Conservation (phyloP, 1,140 invertebrate species). For the Mylabris phalerata region DNA sequence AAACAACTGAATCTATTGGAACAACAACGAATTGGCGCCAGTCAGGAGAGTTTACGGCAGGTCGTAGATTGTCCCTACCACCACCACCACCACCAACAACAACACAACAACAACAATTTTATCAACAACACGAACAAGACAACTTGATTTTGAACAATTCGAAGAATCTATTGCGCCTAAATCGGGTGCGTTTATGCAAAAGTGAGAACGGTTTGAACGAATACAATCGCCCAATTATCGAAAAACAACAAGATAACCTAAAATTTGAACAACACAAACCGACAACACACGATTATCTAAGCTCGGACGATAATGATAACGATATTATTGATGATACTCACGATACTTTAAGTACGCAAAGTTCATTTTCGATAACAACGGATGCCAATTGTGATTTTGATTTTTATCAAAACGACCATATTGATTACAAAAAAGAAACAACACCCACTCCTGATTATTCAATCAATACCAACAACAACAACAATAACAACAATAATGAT, state of each 20-base stretch:
- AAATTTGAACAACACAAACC: not conserved
- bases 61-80: not conserved
- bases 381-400: constrained; percentile 62
- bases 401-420: constrained; percentile 45
- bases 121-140: not conserved
- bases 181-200: constrained; percentile 32
- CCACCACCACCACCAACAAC: not conserved
- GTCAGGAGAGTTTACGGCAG: constrained; percentile 21
- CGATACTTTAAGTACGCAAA: constrained; percentile 49
- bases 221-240: not conserved
- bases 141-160: constrained; percentile 16
- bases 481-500: not conserved
- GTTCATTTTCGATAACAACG: constrained; percentile 55
- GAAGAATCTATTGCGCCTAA: constrained; percentile 24
- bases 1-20: constrained; percentile 29
- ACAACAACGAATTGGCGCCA: constrained; percentile 20
- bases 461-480: not conserved
- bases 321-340: constrained; percentile 45
- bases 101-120: not conserved
- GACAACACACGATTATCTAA: constrained; percentile 21
- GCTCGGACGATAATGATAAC: constrained; percentile 43
- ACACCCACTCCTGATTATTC: constrained; percentile 9
- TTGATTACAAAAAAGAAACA: constrained; percentile 29
- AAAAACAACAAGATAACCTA: constrained; percentile 14
- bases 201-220: constrained; percentile 36